Evolutionary conservation across 2,888 invertebrate genomes (phyloP).

Genomic region (Ectemnius cavifrons): DNA sequence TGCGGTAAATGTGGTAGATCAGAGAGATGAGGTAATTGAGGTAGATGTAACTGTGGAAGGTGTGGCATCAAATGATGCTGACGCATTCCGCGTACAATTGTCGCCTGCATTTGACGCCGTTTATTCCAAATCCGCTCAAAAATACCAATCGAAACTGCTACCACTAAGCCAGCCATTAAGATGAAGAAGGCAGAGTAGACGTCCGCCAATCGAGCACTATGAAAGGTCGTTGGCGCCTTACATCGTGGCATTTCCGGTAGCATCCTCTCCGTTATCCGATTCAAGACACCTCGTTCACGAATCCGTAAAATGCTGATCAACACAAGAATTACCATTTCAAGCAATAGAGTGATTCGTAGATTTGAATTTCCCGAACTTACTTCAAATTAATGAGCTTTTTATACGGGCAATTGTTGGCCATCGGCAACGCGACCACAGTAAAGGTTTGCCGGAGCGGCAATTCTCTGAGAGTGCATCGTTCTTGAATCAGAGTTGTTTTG

Average conservation of each 20-base stretch:
- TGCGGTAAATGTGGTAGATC: conserved; percentile 14
- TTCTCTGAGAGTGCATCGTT: conserved; percentile 81
- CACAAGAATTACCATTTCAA: not conserved
- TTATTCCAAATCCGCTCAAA: conserved; percentile 71
- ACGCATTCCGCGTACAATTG: conserved; percentile 49
- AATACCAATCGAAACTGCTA: conserved; percentile 67
- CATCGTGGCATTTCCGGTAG: conserved; percentile 80
- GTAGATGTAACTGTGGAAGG: not conserved
- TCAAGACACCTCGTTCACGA: conserved; percentile 74
- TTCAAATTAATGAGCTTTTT: conserved; percentile 81
- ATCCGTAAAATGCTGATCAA: conserved; percentile 74
- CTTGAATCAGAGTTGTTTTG: conserved; percentile 73
- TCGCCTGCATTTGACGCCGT: conserved; percentile 56
- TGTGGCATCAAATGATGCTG: conserved; percentile 42
- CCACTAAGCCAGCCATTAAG: conserved; percentile 78
- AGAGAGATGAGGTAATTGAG: not conserved
- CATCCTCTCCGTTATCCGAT: conserved; percentile 71
- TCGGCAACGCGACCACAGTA: conserved; percentile 81
- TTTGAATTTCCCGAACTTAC: conserved; percentile 66
- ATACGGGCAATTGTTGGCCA: conserved; percentile 81
- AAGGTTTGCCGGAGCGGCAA: conserved; percentile 81
- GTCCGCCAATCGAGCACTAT: conserved; percentile 81
- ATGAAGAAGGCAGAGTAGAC: conserved; percentile 81
- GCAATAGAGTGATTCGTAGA: not conserved
- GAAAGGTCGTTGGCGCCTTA: conserved; percentile 79